Base-by-base conservation (phyloP, 64 coral and sea anemone species). In the Astreopora myriophthalma region DNA sequence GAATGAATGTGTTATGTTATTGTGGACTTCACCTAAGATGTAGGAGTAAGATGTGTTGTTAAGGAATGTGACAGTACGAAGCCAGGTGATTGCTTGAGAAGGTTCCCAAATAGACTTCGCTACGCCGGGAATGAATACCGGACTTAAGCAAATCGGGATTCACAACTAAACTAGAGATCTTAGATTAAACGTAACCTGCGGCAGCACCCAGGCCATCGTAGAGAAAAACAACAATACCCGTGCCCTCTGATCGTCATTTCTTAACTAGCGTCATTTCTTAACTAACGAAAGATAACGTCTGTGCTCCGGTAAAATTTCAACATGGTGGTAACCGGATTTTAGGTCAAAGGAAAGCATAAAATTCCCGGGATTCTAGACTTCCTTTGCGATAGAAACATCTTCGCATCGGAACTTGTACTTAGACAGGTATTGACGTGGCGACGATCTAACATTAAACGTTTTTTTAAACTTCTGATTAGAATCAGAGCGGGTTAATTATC, bases 301-400 rank as follows among this genome's bases (percentile, higher is more conserved):
- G n/a, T 78, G 80, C 29, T 79, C 74, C 12, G 82, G 22, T 7
- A 93, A 87, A 10, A 93, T 93, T 42, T 78, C 91, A 20, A 81
- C 46, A 33, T 88, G 92, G 33, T 93, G 92, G 34, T 93, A 80
- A 8, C 84, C 84, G 31, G 84, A 93, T 19, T 93, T 93, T 39
- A 93, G 48, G 61, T 87, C 74, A 80, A 92, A 86, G 34, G 82
- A 66, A 76, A 92, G 86, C 90, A 86, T 92, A 70, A 69, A 87
- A 70, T 87, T 42, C 1, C 75, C 73, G n/a, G 91, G 62, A 24
- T 86, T 60, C 28, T 71, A 13, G 20, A 92, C 57, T 33, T 92
- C 90, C 25, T 29, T 92, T 2, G 77, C 22, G 25, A 65, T 27
- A 66, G 62, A 66, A 24, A 66, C 9, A 33, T 70, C 66, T 33